phyloP scores from a whole-genome alignment of 1,140 invertebrate species.

The Aphis gossypii region DNA sequence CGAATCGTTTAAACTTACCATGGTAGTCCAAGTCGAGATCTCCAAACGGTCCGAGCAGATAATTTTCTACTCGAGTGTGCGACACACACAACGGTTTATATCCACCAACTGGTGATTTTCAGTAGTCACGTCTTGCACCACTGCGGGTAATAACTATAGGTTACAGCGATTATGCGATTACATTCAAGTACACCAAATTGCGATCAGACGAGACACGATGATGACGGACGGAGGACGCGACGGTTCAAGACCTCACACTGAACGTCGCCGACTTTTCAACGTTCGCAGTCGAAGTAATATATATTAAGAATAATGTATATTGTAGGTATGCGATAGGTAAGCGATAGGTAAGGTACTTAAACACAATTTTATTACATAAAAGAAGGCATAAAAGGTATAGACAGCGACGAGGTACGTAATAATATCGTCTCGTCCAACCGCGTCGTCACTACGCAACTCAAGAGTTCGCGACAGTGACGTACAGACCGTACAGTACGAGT shows the following conservation, averaged over 20 bases:
- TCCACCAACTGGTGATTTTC: background rate
- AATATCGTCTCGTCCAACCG: too few species aligned
- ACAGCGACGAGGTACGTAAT: too few species aligned
- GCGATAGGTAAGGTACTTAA: too few species aligned
- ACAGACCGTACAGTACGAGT: too few species aligned
- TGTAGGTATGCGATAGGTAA: too few species aligned
- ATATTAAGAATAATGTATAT: too few species aligned
- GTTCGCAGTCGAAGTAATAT: too few species aligned
- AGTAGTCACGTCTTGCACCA: background rate
- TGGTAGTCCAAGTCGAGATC: background rate
- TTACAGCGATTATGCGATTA: background rate
- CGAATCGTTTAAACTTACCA: background rate
- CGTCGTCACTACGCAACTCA: too few species aligned
- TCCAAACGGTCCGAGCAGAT: background rate
- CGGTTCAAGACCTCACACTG: background rate
- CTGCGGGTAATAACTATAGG: background rate
- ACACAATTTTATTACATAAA: too few species aligned
- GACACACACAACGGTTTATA: background rate
- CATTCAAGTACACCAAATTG: background rate
- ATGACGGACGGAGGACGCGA: background rate
- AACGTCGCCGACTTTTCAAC: background rate
- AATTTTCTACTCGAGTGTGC: background rate
- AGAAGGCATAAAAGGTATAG: too few species aligned
- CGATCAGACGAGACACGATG: background rate
- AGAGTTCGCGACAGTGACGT: too few species aligned